Evolutionary conservation across 2,113 vertebrate genomes (phyloP).

Genomic region (Saimiri boliviensis): DNA sequence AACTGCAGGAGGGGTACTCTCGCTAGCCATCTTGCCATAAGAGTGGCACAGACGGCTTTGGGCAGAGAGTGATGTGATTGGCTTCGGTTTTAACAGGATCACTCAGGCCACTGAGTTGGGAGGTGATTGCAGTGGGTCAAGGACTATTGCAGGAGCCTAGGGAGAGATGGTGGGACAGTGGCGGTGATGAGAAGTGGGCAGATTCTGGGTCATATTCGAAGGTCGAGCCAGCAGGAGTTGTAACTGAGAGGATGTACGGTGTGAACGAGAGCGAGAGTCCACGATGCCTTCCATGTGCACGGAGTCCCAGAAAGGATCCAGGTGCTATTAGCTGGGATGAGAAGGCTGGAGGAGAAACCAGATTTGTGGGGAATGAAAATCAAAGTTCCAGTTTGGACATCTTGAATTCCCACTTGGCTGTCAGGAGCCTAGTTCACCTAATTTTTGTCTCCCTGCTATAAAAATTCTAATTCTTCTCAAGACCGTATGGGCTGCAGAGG

Average conservation of each 20-base stretch:
- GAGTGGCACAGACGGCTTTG: not conserved
- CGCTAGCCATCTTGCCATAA: too few relatives aligned
- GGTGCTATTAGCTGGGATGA: too few relatives aligned
- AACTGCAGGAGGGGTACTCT: too few relatives aligned
- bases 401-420: not conserved
- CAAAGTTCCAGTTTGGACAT: not conserved
- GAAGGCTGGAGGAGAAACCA: not conserved
- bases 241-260: not conserved
- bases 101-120: not conserved
- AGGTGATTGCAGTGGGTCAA: fast-evolving
- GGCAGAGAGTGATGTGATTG: fast-evolving
- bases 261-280: not conserved
- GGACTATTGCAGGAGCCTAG: not conserved
- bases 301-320: fast-evolving
- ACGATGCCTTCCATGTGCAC: not conserved
- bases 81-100: not conserved
- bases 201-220: not conserved
- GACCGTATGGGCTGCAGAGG: fast-evolving
- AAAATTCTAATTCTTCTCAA: not conserved
- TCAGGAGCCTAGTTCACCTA: not conserved
- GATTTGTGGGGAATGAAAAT: not conserved
- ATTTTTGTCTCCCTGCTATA: not conserved
- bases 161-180: fast-evolving
- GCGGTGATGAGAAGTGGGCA: fast-evolving
- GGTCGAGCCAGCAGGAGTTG: not conserved